A percentile compares a stretch with the other conserved stretches of the same genome.
phyloP scores from a whole-genome alignment of 2,797 vertebrate species.

The Microctenopoma lineatum region DNA sequence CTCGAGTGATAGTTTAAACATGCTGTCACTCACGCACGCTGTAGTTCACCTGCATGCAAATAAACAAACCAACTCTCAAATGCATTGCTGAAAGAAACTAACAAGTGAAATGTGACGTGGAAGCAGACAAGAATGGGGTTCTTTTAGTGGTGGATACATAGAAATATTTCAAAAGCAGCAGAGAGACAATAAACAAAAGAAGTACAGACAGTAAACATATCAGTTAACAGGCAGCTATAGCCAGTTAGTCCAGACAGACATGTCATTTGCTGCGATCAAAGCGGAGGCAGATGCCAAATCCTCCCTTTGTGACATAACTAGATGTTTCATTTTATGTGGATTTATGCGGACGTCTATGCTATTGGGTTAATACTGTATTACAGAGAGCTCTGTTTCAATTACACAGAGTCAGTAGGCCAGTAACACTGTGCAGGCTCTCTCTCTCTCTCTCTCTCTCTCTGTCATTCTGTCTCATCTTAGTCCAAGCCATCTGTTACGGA shows the following conservation, averaged over 20 bases:
- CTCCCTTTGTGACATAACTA: conserved; percentile 40
- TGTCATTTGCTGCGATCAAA: conserved; percentile 34
- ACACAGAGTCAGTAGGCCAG: conserved; percentile 66
- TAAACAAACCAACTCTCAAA: not conserved
- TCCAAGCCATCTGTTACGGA: conserved; percentile 79
- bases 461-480: conserved; percentile 71
- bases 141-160: conserved; percentile 7
- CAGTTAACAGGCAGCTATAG: conserved; percentile 6
- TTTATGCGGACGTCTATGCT: conserved; percentile 47
- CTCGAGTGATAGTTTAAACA: conserved; percentile 52
- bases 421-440: conserved; percentile 46
- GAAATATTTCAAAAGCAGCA: conserved; percentile 21
- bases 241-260: conserved; percentile 38
- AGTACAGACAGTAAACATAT: conserved; percentile 34
- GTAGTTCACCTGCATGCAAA: conserved; percentile 29
- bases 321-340: conserved; percentile 52
- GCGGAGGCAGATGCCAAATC: conserved; percentile 46
- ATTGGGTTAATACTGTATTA: conserved; percentile 83
- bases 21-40: conserved; percentile 27
- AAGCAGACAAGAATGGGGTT: conserved; percentile 9
- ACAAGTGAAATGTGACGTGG: conserved; percentile 4
- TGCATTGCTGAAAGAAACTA: not conserved
- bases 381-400: conserved; percentile 62
- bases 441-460: conserved; percentile 44
- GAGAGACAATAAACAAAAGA: conserved; percentile 31